phyloP scores from a whole-genome alignment of 2,888 invertebrate species.

The Callinectes sapidus region DNA sequence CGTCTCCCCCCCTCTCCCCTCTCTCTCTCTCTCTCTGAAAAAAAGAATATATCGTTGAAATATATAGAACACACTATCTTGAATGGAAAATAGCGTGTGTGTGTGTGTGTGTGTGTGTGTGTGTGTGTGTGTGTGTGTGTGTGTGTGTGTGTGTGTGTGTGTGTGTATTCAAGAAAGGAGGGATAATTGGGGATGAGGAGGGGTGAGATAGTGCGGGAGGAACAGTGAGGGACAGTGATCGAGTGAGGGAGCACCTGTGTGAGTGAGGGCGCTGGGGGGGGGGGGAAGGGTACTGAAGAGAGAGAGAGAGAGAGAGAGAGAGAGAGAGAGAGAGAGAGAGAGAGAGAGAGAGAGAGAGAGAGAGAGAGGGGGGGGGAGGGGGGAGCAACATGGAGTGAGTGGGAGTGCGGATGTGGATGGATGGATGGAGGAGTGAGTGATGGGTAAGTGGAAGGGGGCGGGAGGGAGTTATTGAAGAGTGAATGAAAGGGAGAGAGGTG shows the following conservation, averaged over 20 bases:
- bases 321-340: no score
- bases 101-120: slow-evolving; percentile 24
- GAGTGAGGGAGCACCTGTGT: slow-evolving; percentile 30
- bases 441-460: slow-evolving; percentile 11
- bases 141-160: slow-evolving; percentile 36
- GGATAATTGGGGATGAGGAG: slow-evolving; percentile 31
- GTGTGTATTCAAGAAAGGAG: slow-evolving; percentile 28
- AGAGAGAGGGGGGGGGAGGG: no score
- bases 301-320: neutral
- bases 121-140: slow-evolving; percentile 36
- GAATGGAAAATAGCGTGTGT: slow-evolving; percentile 1
- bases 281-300: neutral
- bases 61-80: neutral
- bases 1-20: neutral
- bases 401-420: slow-evolving; percentile 25
- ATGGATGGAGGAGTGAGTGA: slow-evolving; percentile 18
- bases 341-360: neutral
- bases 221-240: slow-evolving; percentile 35
- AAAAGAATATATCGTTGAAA: neutral
- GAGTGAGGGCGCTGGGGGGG: neutral
- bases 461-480: neutral
- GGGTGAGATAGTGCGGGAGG: slow-evolving; percentile 30
- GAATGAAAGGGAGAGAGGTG: slow-evolving; percentile 1
- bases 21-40: neutral
- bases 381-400: neutral